Conservation (phyloP, 2,797 vertebrate genomes). For the Argyrosomus regius region DNA sequence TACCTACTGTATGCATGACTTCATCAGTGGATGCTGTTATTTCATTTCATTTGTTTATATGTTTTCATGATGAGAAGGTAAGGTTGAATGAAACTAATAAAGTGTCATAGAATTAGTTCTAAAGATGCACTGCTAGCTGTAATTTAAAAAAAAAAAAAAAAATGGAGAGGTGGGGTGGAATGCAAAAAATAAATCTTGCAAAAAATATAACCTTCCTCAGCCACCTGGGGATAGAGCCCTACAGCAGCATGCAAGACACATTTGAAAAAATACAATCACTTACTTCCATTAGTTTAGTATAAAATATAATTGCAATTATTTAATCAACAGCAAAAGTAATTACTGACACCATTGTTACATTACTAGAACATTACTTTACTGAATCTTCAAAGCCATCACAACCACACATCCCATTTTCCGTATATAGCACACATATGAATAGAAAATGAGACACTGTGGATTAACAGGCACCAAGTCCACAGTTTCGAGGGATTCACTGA, state of each 20-base stretch:
- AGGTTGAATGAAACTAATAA: neutral
- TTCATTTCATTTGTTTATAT: constrained; percentile 14
- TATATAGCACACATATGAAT: neutral
- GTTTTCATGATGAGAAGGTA: neutral
- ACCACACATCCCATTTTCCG: neutral
- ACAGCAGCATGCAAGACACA: neutral
- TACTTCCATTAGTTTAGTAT: too few relatives aligned
- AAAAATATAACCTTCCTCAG: neutral
- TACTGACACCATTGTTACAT: neutral
- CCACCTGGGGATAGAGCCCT: neutral
- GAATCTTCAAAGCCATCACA: neutral
- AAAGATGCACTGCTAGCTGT: neutral
- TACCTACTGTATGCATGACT: neutral
- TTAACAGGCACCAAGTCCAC: neutral
- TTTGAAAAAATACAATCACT: neutral
- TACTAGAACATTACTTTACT: neutral
- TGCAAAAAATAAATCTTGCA: neutral
- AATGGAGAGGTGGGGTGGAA: neutral
- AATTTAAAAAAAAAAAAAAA: neutral
- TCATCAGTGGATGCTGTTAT: constrained; percentile 13
- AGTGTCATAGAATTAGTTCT: neutral
- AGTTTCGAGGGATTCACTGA: neutral
- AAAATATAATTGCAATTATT: neutral
- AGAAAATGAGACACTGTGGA: neutral
- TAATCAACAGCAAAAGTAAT: neutral